Base-by-base conservation (phyloP, 2,113 vertebrate species). In the Phaetusa simplex region DNA sequence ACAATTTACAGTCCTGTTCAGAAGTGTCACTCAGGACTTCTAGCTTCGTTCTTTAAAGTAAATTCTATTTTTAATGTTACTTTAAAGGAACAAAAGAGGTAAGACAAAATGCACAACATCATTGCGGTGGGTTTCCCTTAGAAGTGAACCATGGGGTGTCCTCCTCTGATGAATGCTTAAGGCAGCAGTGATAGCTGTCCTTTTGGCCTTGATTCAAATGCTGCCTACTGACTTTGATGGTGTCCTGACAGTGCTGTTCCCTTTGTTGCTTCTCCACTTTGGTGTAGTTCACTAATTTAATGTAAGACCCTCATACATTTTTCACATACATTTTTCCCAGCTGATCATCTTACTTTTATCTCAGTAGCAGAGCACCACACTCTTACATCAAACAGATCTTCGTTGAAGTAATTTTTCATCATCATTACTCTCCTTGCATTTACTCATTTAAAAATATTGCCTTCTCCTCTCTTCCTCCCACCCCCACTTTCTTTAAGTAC, bases 201-300 rank as follows among this genome's bases (percentile, higher is more conserved):
- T 66, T 93, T 86, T 84, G 42, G 45, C 27, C 67, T 66, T 78
- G 34, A 86, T 67, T 88, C 91, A 96, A 24, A 91, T 65, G 21
- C 23, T 92, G 21, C 43, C 34, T 67, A 27, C 17, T 58, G 64
- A 74, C 59, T 78, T 88, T 64, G 88, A 47, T 27, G n/a, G 45
- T 81, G 49, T 59, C 17, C 65, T 83, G 36, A 86, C 96, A 95
- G 32, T 58, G 56, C 5, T 36, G 6, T 56, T 79, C 89, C 36
- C 49, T 64, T 81, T 80, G 49, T 69, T 84, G 16, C 19, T 96
- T 81, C 52, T 76, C 42, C 47, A 24, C 15, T 76, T 90, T 17
- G 40, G 56, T 65, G 58, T 56, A 87, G 52, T 89, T 95, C 38
- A 29, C n/a, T 89, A 65, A 91, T 86, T 90, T 88, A 79, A 45